Evolutionary conservation across 35 echinoderm and acorn worm genomes (phyloP), one percentile per base, ranked within the genome.

Genomic region (Ophiothrix spiculata): DNA sequence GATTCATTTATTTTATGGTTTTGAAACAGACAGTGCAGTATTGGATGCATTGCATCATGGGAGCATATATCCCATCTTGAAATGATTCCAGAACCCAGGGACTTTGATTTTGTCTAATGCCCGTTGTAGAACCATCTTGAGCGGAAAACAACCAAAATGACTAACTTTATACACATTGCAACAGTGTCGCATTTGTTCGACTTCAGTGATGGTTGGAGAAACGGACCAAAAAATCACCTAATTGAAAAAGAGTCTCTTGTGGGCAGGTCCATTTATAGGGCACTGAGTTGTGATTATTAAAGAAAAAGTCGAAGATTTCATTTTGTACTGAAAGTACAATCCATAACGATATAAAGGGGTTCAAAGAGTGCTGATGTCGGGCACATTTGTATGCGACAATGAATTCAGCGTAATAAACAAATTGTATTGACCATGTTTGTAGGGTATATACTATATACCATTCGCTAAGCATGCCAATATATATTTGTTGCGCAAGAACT

Each of bases 331-430:
- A n/a, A n/a, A n/a, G n/a, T n/a, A 69, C 21, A 54, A n/a, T 4
- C 16, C 3, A 69, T n/a, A 28, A 69, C 23, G 8, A 69, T 15
- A 69, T 69, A 2, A 28, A 28, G 29, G 42, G 60, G 29, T 15
- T 69, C 3, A 10, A 69, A 15, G 42, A 49, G 60, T 15, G 25
- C 25, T 25, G 23, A 28, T 15, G 17, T 69, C 3, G 60, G 3
- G 60, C 4, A 69, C 60, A 69, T 69, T 69, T 69, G 60, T 69
- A 69, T 69, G 60, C 60, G 29, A 69, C 29, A 28, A 28, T 28
- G 60, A 15, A 69, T 69, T 6, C 60, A 69, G 25, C 60, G 60
- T 69, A 69, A 69, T 69, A 69, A 69, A 69, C 60, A 69, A 69
- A 69, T 69, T 69, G 60, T 25, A 69, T 69, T 69, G 60, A 69